Conservation (phyloP, 2,888 invertebrate genomes). For the Plemyria rubiginata region DNA sequence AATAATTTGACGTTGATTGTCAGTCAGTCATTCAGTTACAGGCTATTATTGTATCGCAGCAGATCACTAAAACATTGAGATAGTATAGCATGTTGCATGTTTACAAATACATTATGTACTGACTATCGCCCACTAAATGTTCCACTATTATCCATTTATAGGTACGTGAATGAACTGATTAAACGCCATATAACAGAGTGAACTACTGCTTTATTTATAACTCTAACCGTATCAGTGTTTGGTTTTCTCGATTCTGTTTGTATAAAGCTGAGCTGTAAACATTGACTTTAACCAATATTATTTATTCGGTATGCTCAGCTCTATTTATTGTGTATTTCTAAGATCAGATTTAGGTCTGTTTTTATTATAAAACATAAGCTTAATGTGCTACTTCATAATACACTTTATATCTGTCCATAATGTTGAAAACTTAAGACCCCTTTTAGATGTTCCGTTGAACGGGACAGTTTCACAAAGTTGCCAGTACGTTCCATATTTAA, state of each 20-base stretch:
- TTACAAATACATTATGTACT: slow-evolving; percentile 34
- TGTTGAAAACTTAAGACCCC: not conserved
- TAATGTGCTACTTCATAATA: not conserved
- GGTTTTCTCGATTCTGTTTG: slow-evolving; percentile 23
- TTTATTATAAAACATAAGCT: not conserved
- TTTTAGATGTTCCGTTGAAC: slow-evolving; percentile 16
- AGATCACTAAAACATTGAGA: not conserved
- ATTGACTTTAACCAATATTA: slow-evolving; percentile 19
- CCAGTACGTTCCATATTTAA: slow-evolving; percentile 15
- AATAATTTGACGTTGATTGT: not conserved
- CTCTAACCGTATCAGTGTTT: slow-evolving; percentile 20
- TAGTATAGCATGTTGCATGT: slow-evolving; percentile 39
- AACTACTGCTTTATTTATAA: slow-evolving; percentile 28
- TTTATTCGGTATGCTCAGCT: not conserved
- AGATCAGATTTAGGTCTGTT: slow-evolving; percentile 3
- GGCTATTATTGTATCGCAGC: not conserved
- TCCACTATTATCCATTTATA: slow-evolving; percentile 28
- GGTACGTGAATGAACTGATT: slow-evolving; percentile 31
- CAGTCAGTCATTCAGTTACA: not conserved
- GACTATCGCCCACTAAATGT: slow-evolving; percentile 26
- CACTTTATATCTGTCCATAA: slow-evolving; percentile 4
- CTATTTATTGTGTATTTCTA: not conserved
- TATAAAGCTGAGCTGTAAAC: slow-evolving; percentile 20
- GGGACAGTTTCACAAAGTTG: slow-evolving; percentile 5
- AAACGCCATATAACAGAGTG: slow-evolving; percentile 15